Percentiles rank a stretch among this genome's conserved stretches.
Conservation (phyloP, 2,797 vertebrate species). For the Epinephelus awoara region DNA sequence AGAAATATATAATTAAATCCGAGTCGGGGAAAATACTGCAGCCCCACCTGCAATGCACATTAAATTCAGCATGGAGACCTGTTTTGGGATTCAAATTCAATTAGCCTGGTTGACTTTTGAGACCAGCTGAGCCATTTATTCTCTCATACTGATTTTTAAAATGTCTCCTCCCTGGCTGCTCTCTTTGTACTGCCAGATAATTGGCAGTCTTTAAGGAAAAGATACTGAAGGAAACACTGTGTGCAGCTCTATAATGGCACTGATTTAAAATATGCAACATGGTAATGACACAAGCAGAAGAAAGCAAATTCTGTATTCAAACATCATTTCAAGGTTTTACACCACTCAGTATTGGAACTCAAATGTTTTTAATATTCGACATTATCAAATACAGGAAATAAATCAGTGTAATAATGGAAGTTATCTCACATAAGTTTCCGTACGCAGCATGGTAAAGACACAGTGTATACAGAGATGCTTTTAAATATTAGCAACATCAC, state of each 20-base stretch:
- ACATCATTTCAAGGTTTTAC: not conserved
- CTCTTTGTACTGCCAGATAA: slow-evolving; percentile 23
- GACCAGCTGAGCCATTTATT: slow-evolving; percentile 26
- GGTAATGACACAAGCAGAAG: not conserved
- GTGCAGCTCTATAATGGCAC: not conserved
- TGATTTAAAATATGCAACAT: slow-evolving; percentile 11
- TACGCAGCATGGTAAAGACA: too few species aligned
- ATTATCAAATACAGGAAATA: not conserved
- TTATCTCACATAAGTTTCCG: not conserved
- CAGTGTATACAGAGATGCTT: too few species aligned
- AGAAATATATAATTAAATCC: slow-evolving; percentile 32
- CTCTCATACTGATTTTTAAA: slow-evolving; percentile 14
- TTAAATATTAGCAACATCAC: too few species aligned
- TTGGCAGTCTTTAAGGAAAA: slow-evolving; percentile 10
- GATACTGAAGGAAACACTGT: not conserved
- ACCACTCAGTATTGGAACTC: not conserved
- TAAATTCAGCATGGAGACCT: slow-evolving; percentile 28
- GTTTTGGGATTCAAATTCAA: slow-evolving; percentile 62
- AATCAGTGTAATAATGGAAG: not conserved
- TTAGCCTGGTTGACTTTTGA: slow-evolving; percentile 50
- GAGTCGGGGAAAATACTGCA: slow-evolving; percentile 18
- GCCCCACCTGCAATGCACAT: slow-evolving; percentile 31
- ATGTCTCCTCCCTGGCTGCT: slow-evolving; percentile 20
- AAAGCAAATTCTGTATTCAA: not conserved
- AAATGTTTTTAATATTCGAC: not conserved